Evolutionary conservation across 2,888 invertebrate species (phyloP), one percentile per base, ranked within the genome.

Genomic region (Xylophagus ater): DNA sequence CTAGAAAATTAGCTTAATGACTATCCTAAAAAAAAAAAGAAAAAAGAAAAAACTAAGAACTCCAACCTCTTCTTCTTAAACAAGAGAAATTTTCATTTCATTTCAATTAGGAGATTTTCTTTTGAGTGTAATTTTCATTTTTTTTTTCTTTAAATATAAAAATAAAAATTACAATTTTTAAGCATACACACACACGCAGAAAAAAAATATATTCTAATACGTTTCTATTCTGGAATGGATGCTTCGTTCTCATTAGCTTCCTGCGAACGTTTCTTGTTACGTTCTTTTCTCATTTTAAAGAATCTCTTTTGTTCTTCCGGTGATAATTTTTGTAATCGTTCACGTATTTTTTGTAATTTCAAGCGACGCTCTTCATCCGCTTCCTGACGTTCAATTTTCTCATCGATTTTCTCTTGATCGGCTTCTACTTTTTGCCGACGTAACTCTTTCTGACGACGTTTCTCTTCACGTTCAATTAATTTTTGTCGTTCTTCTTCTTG

Each of bases 271-370:
- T 55, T 53, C 33, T 50, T 50, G 46, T 57, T 59, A 41, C 59
- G 54, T 30, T 51, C 47, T 44, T 54, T 55, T 41, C 61, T 54
- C 46, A 53, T 49, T 39, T 60, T 56, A 17, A 56, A 51, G 50
- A 62, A 62, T 41, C 49, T 47, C 35, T 45, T 42, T 24, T 56
- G 61, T 39, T 58, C 54, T 47, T 61, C 62, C 21, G 58, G 59
- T 26, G 54, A 51, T 6, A 64, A 50, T 0, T 50, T 49, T 8
- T 54, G 45, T 13, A 64, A 48, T 14, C 62, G 55, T 19, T 52
- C 48, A 10, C 54, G 52, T 12, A 61, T 53, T 8, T 52, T 49
- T 34, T 46, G 34, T 9, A 32, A 19, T 25, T 33, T 35, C 9
- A 13, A 3, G 17, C 31, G 33, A 34, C 33, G 37, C 10, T 37